Conservation (phyloP, 1,140 invertebrate species). For the Philopotamus ludificatus region DNA sequence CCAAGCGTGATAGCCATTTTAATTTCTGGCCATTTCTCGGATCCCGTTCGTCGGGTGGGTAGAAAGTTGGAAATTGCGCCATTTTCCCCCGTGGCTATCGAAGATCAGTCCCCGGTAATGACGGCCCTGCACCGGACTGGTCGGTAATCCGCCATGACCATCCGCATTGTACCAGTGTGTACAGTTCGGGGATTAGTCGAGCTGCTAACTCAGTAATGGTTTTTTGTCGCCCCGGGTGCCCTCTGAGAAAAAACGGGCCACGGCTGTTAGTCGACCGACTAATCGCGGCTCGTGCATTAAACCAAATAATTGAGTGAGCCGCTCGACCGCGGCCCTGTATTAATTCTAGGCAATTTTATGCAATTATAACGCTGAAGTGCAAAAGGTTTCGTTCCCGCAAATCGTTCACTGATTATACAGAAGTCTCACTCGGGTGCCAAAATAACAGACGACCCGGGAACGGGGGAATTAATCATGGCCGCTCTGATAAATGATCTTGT, state of each 20-base stretch:
- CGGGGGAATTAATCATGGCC: no score
- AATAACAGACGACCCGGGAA: no score
- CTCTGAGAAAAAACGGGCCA: slow-evolving; percentile 1
- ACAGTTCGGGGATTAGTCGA: not conserved
- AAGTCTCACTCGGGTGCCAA: no score
- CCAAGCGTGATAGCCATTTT: no score
- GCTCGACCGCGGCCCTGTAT: not conserved
- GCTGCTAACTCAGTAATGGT: slow-evolving; percentile 6
- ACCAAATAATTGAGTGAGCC: slow-evolving; percentile 1
- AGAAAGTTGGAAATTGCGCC: not conserved
- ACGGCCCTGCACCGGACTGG: not conserved
- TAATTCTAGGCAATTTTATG: not conserved
- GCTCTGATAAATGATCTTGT: no score
- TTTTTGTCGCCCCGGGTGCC: slow-evolving; percentile 11
- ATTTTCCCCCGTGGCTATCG: not conserved
- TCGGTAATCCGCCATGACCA: not conserved
- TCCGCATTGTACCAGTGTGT: slow-evolving; percentile 2
- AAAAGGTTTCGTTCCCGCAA: no score
- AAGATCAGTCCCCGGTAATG: not conserved
- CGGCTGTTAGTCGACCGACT: not conserved
- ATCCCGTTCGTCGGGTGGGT: no score
- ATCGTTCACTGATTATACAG: no score
- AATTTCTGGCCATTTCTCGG: no score
- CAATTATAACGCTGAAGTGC: no score
- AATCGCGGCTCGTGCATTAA: slow-evolving; percentile 23